These are phyloP conservation scores for Leucozona laternaria DNA, from an alignment of 2,888 invertebrate species.

Conservation along the genomic window DNA sequence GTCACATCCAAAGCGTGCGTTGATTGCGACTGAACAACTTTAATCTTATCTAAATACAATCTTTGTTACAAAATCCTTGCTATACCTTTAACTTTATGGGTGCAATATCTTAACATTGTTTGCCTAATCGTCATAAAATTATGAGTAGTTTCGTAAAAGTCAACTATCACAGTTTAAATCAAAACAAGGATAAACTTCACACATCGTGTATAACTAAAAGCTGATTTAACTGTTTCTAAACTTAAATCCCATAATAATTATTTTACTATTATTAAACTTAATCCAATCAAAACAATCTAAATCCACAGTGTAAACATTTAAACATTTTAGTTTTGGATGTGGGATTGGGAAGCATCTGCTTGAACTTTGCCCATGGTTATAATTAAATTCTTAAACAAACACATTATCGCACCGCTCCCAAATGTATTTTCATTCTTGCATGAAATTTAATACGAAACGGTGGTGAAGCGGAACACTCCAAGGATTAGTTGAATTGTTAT, in stretches of 20 bases:
- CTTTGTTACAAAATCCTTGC: no score
- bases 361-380: background rate
- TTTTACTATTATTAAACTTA: background rate
- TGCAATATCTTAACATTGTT: no score
- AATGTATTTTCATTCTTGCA: background rate
- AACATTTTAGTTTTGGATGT: background rate
- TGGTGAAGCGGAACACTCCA: background rate
- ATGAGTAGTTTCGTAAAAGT: no score
- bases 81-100: no score
- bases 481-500: slow-evolving; percentile 29
- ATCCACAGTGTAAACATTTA: slow-evolving; percentile 7
- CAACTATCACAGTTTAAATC: no score
- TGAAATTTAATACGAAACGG: background rate
- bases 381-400: slow-evolving; percentile 19
- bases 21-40: no score
- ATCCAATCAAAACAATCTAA: slow-evolving; percentile 15
- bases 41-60: no score
- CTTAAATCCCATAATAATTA: background rate
- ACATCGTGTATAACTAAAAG: background rate
- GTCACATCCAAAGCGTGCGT: no score
- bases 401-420: background rate
- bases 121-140: no score
- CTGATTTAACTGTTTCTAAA: background rate
- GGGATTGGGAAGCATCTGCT: background rate
- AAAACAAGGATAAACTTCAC: background rate